Evolutionary conservation across 2,113 vertebrate genomes (phyloP).

Genomic region (Psephotus haematonotus): DNA sequence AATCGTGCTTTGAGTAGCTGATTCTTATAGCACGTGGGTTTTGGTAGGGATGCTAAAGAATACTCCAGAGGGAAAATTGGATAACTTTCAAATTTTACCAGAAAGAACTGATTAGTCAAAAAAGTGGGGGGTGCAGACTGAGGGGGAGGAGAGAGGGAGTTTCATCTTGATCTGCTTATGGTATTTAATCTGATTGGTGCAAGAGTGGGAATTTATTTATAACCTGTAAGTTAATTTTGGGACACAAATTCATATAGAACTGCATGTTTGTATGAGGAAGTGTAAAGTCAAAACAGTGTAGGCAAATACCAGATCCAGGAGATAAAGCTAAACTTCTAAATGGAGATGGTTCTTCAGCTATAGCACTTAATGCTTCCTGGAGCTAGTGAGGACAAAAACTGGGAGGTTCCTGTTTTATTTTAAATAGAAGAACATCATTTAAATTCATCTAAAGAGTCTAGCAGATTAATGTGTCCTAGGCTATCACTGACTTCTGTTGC

Average conservation of each 20-base stretch:
- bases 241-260: background rate
- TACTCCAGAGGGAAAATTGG: background rate
- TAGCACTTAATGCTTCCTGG: background rate
- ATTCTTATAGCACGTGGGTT: background rate
- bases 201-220: background rate
- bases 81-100: background rate
- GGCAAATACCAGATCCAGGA: background rate
- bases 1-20: background rate
- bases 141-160: background rate
- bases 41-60: conserved; percentile 10
- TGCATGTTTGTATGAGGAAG: background rate
- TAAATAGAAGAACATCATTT: background rate
- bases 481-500: background rate
- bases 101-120: conserved; percentile 24
- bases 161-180: background rate
- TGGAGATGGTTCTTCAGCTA: background rate
- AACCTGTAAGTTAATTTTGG: background rate
- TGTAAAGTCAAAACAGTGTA: background rate
- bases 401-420: background rate
- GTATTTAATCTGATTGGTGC: background rate
- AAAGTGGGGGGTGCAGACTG: background rate
- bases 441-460: background rate
- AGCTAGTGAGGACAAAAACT: background rate
- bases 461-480: background rate
- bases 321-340: background rate